Evolutionary conservation across 92 coral and sea anemone genomes (phyloP).

Genomic region (Hydrozoanthus gracilis): DNA sequence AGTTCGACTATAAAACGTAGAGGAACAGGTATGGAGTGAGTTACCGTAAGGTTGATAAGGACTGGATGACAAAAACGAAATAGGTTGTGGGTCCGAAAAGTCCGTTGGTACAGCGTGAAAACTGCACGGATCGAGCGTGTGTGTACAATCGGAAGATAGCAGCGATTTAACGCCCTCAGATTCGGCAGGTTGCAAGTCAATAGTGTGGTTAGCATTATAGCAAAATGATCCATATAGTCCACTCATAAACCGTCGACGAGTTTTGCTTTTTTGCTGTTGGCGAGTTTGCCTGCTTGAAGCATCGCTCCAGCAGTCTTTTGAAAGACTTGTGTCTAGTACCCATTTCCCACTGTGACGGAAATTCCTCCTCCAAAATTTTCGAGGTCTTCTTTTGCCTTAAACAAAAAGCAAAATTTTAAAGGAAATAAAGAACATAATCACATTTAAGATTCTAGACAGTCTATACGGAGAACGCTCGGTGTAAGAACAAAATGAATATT

Average conservation of each 20-base stretch:
- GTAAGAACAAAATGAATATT: constrained; percentile 62
- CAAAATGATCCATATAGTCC: constrained; percentile 89
- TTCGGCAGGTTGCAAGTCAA: constrained; percentile 69
- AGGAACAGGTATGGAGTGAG: constrained; percentile 35
- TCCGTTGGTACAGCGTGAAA: constrained; percentile 24
- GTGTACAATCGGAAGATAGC: neutral
- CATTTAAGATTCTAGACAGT: neutral
- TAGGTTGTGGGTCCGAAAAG: constrained; percentile 26
- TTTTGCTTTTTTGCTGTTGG: constrained; percentile 61
- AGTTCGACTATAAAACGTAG: constrained; percentile 60
- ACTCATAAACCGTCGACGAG: constrained; percentile 78
- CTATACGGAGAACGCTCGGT: neutral
- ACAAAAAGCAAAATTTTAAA: constrained; percentile 1
- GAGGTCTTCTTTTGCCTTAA: constrained; percentile 63
- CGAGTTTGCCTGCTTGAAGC: constrained; percentile 59
- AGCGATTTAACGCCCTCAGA: constrained; percentile 44
- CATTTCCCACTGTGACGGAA: constrained; percentile 64
- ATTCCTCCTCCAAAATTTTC: constrained; percentile 74
- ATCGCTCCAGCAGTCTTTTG: constrained; percentile 41
- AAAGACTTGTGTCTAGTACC: constrained; percentile 35
- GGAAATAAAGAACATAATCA: neutral
- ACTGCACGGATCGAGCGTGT: constrained; percentile 20
- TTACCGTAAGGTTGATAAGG: constrained; percentile 43
- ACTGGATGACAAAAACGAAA: constrained; percentile 30
- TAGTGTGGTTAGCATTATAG: constrained; percentile 73